Evolutionary conservation across 2,888 invertebrate genomes (phyloP).

Genomic region (Ophion obscuratus): DNA sequence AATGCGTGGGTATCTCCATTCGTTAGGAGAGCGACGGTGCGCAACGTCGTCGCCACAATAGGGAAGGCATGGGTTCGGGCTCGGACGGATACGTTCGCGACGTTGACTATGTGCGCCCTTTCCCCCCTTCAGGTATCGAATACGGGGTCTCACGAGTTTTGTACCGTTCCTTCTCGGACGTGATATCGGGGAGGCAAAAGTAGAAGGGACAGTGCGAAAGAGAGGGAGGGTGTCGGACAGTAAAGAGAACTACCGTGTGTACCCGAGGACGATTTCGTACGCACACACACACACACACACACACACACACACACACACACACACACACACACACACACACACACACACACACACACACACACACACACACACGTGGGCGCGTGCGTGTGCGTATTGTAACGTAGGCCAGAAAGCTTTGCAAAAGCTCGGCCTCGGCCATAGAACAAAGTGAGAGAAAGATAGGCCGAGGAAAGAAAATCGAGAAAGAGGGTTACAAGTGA

Average conservation of each 20-base stretch:
- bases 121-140: conserved; percentile 46
- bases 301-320: too few relatives aligned
- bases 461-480: conserved; percentile 34
- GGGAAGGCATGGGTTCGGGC: conserved; percentile 53
- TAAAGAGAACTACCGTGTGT: conserved; percentile 8
- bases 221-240: neutral
- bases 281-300: too few relatives aligned
- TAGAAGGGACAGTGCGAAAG: conserved; percentile 8
- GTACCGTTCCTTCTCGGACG: conserved; percentile 29
- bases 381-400: neutral
- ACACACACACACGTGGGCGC: too few relatives aligned
- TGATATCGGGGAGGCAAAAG: conserved; percentile 3
- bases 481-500: conserved; percentile 34
- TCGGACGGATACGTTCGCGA: conserved; percentile 44
- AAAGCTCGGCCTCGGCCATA: conserved; percentile 52
- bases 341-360: too few relatives aligned
- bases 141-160: conserved; percentile 27
- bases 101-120: conserved; percentile 43
- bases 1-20: conserved; percentile 67
- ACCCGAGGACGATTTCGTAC: neutral
- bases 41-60: conserved; percentile 71
- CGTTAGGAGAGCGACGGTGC: conserved; percentile 75
- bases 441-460: conserved; percentile 44
- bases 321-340: too few relatives aligned
- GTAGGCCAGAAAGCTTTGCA: conserved; percentile 44